A percentile compares a stretch with the other conserved stretches of the same genome.
These are phyloP conservation scores for Micrasema minimum DNA, from an alignment of 1,140 invertebrate genomes.

Conservation along the genomic window DNA sequence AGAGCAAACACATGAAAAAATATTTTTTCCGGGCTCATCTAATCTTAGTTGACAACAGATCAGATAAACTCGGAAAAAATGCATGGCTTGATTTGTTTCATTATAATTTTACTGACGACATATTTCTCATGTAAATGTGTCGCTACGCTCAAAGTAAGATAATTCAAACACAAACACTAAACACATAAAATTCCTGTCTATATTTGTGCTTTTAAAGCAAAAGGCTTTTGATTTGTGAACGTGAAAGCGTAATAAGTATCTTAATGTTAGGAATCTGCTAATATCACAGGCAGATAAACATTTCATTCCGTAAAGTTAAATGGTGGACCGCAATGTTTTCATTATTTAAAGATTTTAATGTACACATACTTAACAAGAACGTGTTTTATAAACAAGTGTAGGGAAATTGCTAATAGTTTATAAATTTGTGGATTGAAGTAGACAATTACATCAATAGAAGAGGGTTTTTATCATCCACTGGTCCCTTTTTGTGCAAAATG, in stretches of 20 bases:
- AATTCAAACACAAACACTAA: conserved; percentile 24
- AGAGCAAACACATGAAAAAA: too few species aligned
- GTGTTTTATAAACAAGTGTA: conserved; percentile 36
- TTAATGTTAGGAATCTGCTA: conserved; percentile 51
- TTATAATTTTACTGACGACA: too few species aligned
- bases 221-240: conserved; percentile 27
- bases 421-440: conserved; percentile 33
- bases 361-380: conserved; percentile 41
- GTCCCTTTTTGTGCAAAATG: conserved; percentile 50
- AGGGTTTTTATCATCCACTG: conserved; percentile 44
- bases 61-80: too few species aligned
- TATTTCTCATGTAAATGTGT: too few species aligned
- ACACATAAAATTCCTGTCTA: conserved; percentile 33
- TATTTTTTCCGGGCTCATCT: too few species aligned
- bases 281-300: conserved; percentile 54
- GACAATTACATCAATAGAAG: conserved; percentile 42
- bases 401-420: conserved; percentile 32
- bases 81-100: too few species aligned
- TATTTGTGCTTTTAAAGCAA: conserved; percentile 39
- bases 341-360: conserved; percentile 44
- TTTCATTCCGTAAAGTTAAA: conserved; percentile 48
- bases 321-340: conserved; percentile 50
- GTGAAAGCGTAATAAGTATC: conserved; percentile 36
- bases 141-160: conserved; percentile 5
- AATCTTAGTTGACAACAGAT: too few species aligned